Base-by-base conservation (phyloP, 2,797 vertebrate genomes). In the Monodelphis domestica region DNA sequence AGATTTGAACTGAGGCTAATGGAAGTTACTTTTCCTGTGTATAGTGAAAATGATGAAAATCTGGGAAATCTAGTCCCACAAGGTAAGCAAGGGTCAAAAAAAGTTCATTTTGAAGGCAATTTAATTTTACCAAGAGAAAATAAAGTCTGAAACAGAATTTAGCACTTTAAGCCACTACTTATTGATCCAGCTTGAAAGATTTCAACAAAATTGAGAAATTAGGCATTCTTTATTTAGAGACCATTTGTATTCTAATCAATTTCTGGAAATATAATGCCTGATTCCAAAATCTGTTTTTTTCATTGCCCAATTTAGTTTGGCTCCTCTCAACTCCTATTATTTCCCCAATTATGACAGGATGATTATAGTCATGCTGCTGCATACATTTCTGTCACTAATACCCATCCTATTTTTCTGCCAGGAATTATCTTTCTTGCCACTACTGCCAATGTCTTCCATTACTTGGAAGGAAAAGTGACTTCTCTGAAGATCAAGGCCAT, bases 61-160 rank as follows among this genome's bases (percentile, higher is more conserved):
- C 15, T 50, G 30, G n/a, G 91, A 24, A 93, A 89, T 89, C 30
- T 38, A 89, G 63, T 28, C 78, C 6, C 91, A 88, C 87, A 21
- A 55, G 38, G 28, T 55, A 91, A 84, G 38, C 57, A 78, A 78
- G 2, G 53, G 93, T 52, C 88, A 12, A 90, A 70, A 12, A 94
- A 94, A 57, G 26, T 52, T 89, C 54, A 90, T 50, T 90, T 91
- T 93, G 90, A 89, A 91, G 89, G 5, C 84, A 93, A 56, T 45
- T 53, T 90, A 53, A 89, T 88, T 90, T 89, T 91, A 89, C 29
- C 30, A 90, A 33, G 91, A 51, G 54, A 91, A 95, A 95, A 94
- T 53, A 89, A 89, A 90, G 6, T 5, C 56, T 87, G 84, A 89
- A 90, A 93, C 45, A 94, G 50, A 90, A 90, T 4, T 63, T 12